Base-by-base conservation (phyloP, 64 coral and sea anemone species). In the Hydrozoanthus tunicans region DNA sequence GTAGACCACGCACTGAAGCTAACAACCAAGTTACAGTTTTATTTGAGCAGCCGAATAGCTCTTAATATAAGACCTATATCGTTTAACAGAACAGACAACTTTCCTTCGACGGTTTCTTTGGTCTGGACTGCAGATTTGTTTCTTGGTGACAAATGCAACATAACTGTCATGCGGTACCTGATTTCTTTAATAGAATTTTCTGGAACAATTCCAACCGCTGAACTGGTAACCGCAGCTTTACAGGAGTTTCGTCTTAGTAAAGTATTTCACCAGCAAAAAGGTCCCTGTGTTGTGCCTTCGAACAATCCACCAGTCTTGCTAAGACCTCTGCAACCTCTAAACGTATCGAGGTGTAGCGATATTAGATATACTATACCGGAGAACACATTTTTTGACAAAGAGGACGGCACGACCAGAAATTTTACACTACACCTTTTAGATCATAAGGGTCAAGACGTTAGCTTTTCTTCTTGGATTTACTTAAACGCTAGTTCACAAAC, bases 371-470 rank as follows among this genome's bases (percentile, higher is more conserved):
- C 6, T 24, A 56, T 92, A 9, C 90, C 90, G 60, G 90, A 69
- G 43, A 51, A 92, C 32, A 83, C 80, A 11, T 92, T 92, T 83
- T 92, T 71, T 71, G 90, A 92, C 62, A 9, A 13, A 10, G 90
- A 92, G 72, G 90, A 92, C 10, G 90, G 90, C 0, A 81, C 69
- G n/a, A 92, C 90, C 9, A 92, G 66, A 57, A 83, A 92, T 62
- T 56, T 92, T 3, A 62, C 68, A 58, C 68, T 92, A 55, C 8
- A 53, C 5, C 54, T 83, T 58, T 67, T 92, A 25, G 90, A 83
- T 74, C 67, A 92, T 62, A 43, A 83, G 0, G 58, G 57, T 13
- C 70, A 92, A 55, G 14, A 32, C 4, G 26, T 92, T 8, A 59
- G 15, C 53, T 61, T 15, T 3, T 81, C 64, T 73, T 92, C 79